Conservation (phyloP, 2,888 invertebrate species). For the Argynnis bischoffii region DNA sequence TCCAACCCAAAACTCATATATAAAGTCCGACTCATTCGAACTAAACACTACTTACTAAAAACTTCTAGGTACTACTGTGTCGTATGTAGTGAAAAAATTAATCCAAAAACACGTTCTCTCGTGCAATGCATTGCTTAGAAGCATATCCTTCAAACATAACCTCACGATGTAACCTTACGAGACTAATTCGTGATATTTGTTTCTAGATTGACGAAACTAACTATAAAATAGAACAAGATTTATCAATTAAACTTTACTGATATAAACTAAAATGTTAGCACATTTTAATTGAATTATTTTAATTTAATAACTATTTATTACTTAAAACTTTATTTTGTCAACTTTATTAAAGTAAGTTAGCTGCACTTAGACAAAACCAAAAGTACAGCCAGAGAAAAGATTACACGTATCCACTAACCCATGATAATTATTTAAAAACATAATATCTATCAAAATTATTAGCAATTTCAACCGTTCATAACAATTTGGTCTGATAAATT, state of each 20-base stretch:
- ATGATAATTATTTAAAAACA: no score
- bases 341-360: no score
- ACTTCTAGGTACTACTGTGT: neutral
- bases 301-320: no score
- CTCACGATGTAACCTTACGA: conserved; percentile 24
- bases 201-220: neutral
- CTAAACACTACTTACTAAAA: neutral
- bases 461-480: neutral
- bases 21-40: neutral
- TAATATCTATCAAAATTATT: no score
- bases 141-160: conserved; percentile 12
- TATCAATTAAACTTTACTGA: no score
- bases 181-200: conserved; percentile 1
- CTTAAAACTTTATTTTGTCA: no score
- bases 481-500: conserved; percentile 27
- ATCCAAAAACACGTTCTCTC: conserved; percentile 1
- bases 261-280: no score
- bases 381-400: no score
- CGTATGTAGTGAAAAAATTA: neutral
- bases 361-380: no score
- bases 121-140: neutral
- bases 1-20: no score
- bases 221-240: neutral
- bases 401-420: no score
- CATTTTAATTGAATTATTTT: no score